phyloP scores from a whole-genome alignment of 2,113 vertebrate genomes.

The Cnemophilus loriae region DNA sequence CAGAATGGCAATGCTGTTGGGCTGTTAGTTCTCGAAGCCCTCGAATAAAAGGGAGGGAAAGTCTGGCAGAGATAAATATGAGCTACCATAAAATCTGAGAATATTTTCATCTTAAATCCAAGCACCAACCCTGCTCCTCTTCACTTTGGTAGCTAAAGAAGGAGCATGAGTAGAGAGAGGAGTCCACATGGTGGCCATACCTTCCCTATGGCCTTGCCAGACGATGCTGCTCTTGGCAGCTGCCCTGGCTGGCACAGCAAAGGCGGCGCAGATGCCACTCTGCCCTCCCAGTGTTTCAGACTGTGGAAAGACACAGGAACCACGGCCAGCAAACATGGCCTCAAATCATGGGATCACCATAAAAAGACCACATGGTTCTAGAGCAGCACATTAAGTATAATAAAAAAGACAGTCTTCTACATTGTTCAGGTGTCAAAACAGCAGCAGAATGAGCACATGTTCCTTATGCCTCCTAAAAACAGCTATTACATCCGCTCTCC shows the following conservation, averaged over 20 bases:
- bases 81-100: background rate
- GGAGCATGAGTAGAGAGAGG: background rate
- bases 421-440: background rate
- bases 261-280: accelerated
- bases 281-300: background rate
- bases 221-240: background rate
- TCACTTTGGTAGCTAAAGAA: background rate
- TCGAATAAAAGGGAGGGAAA: conserved; percentile 1
- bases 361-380: background rate
- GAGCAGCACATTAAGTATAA: background rate
- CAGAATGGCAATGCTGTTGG: background rate
- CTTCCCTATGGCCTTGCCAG: background rate
- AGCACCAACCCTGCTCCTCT: background rate
- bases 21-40: background rate
- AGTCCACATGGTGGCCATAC: background rate
- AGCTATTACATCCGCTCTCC: background rate
- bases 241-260: background rate
- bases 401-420: background rate
- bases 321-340: background rate
- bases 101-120: background rate
- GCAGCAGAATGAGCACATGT: background rate
- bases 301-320: background rate
- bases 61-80: background rate
- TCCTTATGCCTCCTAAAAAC: background rate
- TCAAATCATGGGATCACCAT: background rate